A percentile compares a stretch with the other conserved stretches of the same genome.
Conservation (phyloP, 2,113 vertebrate genomes). For the Rousettus leschenaultii region DNA sequence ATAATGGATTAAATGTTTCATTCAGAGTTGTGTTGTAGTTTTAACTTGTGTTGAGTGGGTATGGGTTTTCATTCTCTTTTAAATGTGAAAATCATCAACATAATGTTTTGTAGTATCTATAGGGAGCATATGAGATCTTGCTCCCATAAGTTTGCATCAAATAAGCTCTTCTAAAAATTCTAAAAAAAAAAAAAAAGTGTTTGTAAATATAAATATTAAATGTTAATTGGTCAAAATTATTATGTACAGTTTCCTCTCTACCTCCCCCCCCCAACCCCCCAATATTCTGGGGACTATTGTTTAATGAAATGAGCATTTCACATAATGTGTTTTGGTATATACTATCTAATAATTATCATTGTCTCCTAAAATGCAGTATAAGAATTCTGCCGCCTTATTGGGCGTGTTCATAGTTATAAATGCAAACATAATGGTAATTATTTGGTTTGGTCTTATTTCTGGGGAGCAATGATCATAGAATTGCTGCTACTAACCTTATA, state of each 20-base stretch:
- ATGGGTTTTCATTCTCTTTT: slow-evolving; percentile 18
- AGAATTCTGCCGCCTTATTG: neutral
- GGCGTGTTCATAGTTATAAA: neutral
- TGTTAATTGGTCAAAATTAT: slow-evolving; percentile 18
- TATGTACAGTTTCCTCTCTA: neutral
- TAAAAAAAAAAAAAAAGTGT: neutral
- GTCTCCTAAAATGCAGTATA: slow-evolving; percentile 14
- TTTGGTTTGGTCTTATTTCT: slow-evolving; percentile 46
- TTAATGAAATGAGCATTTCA: slow-evolving; percentile 39
- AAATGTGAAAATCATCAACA: slow-evolving; percentile 10
- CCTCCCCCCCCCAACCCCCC: too few relatives aligned
- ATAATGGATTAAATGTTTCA: slow-evolving; percentile 16
- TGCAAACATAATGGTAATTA: neutral
- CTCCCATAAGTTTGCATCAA: too few relatives aligned
- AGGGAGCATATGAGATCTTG: too few relatives aligned
- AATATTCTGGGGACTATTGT: neutral
- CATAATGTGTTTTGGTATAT: neutral
- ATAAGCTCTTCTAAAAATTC: too few relatives aligned
- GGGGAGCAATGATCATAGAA: slow-evolving; percentile 22
- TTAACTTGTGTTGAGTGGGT: slow-evolving; percentile 3
- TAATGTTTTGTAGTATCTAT: slow-evolving; percentile 13
- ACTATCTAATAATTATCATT: slow-evolving; percentile 17
- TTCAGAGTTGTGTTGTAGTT: slow-evolving; percentile 22
- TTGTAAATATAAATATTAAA: slow-evolving; percentile 9
- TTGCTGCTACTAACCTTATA: slow-evolving; percentile 13